Evolutionary conservation across 2,888 invertebrate species (phyloP), one percentile per base, ranked within the genome.

Genomic region (Meandrusa payeni): DNA sequence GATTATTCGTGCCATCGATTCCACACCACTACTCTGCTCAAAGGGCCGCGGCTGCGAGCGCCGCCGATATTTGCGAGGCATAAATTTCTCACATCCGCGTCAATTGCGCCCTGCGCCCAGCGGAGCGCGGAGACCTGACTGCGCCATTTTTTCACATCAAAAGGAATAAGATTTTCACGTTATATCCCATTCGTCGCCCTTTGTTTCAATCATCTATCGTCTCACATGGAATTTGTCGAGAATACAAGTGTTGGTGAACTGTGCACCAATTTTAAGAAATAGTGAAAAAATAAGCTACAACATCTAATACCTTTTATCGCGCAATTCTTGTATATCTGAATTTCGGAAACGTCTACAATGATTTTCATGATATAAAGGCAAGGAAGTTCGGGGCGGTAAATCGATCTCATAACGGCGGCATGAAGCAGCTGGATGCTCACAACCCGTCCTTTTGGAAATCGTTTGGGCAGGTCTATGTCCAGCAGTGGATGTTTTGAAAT

Each of bases 81-180:
- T 40, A 40, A 40, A 40, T 32, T 32, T 32, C 32, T 4, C 10
- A 37, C 20, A 37, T 37, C 15, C n/a, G 27, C 27, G 17, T 24
- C 32, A 11, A 32, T 7, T 24, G 9, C 19, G 31, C 10, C 6
- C 17, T 32, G 17, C 19, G 23, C 15, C 39, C 23, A 39, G 24
- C 39, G 23, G 7, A 22, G 23, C 29, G 31, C 29, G 5, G 11
- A 24, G 17, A 22, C 15, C 32, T 24, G 32, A 24, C 23, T 23
- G 2, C 12, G 31, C 24, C 9, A 51, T 45, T 48, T 49, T 54
- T 51, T 44, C 29, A 59, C 51, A 61, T 66, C 62, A 61, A 62
- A 61, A 49, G 58, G 46, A 52, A 58, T 47, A 48, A 49, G 54
- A 59, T 60, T 61, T 59, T 61, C 56, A 57, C 56, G 58, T 55